A percentile compares a stretch with the other conserved stretches of the same genome.
Conservation (phyloP, 2,888 invertebrate species). For the Idaea aversata region DNA sequence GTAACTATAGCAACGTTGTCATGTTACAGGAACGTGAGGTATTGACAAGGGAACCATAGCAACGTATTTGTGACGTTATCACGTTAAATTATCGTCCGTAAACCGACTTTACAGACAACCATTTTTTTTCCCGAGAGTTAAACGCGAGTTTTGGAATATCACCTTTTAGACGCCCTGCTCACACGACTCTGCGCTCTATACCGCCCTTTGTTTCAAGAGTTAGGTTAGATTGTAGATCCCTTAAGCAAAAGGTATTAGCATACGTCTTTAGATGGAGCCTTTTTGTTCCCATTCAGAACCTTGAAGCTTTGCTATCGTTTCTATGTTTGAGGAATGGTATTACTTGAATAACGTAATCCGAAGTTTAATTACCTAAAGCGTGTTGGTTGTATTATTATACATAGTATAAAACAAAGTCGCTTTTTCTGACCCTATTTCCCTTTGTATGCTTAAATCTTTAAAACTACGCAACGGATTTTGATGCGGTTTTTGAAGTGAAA, state of each 20-base stretch:
- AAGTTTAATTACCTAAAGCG: not conserved
- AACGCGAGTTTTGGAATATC: not conserved
- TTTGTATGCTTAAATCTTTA: no score
- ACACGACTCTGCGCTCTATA: constrained; percentile 21
- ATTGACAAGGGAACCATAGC: no score
- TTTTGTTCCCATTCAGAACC: constrained; percentile 16
- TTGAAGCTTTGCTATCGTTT: not conserved
- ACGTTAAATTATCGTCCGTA: no score
- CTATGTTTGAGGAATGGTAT: not conserved
- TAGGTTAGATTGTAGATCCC: constrained; percentile 45
- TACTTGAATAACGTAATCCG: not conserved
- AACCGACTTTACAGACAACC: no score
- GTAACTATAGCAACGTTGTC: no score
- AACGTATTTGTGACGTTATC: no score
- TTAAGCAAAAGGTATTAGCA: constrained; percentile 46
- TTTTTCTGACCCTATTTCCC: no score
- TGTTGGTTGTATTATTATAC: not conserved
- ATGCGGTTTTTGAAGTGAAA: no score
- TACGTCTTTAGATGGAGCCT: constrained; percentile 25
- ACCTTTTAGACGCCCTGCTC: not conserved
- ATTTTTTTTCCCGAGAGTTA: no score
- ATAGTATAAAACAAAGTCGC: no score
- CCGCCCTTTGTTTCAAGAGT: constrained; percentile 56
- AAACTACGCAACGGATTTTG: no score
- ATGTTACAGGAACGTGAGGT: no score